Base-by-base conservation (phyloP, 1,140 invertebrate genomes). In the Lordiphosa clarofinis region DNA sequence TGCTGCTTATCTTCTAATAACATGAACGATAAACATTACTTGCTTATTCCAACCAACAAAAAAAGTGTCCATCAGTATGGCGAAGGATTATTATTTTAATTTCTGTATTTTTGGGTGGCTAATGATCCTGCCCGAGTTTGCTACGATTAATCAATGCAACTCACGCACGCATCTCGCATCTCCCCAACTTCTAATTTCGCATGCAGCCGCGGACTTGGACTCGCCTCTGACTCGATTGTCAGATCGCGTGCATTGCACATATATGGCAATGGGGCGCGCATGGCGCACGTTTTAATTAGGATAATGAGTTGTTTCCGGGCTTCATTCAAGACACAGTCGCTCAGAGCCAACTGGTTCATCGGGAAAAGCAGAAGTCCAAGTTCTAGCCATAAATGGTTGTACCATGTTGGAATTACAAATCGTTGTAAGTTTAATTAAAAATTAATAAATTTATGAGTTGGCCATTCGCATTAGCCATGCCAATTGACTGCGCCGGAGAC, bases 271-370 rank as follows among this genome's bases (percentile, higher is more conserved):
- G 60, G 57, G 65, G 68, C 75, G 86, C 86, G 84, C 78, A 86
- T 73, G 78, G 74, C 75, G 78, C 79, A 87, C 86, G 86, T 87
- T 87, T 87, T 87, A 87, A 87, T 87, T 87, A 87, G 86, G 86
- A 87, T 87, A 87, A 87, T 87, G 86, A 87, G 84, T 86, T 87
- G 84, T 87, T 87, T 87, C 86, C 86, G 86, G 84, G 70, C 61
- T 58, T 61, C 73, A 63, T 64, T 69, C 48, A 56, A 48, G 43
- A 47, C 50, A 13, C 21, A 54, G 13, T 21, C 36, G 21, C 21
- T 54, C 35, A 21, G 13, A 19, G 49, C 50, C 66, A 56, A 56
- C 57, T 67, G 12, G 38, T 43, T 21, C 15, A 38, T 42, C 24
- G 35, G 15, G 28, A 28, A 56, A 43, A 24, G 15, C 15, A 47